Evolutionary conservation across 2,113 vertebrate genomes (phyloP).

Genomic region (Crypturellus undulatus): DNA sequence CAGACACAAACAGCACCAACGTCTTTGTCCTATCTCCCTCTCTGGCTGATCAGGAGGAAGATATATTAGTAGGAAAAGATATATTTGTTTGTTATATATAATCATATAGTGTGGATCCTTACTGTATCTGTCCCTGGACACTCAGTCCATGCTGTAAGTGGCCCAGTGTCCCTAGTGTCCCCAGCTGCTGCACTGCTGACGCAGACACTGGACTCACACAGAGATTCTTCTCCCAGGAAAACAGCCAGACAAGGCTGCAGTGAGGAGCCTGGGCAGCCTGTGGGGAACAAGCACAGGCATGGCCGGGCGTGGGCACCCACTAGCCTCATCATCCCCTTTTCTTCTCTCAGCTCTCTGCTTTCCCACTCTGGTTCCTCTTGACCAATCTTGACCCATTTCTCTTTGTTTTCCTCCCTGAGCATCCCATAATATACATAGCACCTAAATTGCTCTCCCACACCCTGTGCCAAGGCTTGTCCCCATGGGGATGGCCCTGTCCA

Average conservation of each 20-base stretch:
- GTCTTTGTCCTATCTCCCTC: neutral
- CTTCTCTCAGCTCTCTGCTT: neutral
- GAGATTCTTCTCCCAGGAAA: neutral
- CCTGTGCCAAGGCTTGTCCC: neutral
- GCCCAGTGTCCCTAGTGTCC: neutral
- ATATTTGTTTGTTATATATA: too few species aligned
- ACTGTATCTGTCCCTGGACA: neutral
- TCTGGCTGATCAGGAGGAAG: neutral
- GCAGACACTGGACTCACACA: neutral
- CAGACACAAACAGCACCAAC: neutral
- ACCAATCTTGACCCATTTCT: neutral
- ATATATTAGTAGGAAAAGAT: neutral
- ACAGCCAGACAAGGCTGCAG: neutral
- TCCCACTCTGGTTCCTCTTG: neutral
- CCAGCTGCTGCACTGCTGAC: neutral
- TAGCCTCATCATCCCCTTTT: neutral
- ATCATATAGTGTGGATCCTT: neutral
- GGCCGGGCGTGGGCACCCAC: fast-evolving
- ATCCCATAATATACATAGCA: neutral
- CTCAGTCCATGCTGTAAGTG: neutral
- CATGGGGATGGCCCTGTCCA: neutral
- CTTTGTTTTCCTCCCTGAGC: neutral
- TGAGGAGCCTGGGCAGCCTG: neutral
- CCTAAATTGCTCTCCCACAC: neutral
- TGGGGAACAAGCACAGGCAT: fast-evolving